These are phyloP conservation scores for Thyatira batis DNA, from an alignment of 2,888 invertebrate genomes.

Conservation along the genomic window DNA sequence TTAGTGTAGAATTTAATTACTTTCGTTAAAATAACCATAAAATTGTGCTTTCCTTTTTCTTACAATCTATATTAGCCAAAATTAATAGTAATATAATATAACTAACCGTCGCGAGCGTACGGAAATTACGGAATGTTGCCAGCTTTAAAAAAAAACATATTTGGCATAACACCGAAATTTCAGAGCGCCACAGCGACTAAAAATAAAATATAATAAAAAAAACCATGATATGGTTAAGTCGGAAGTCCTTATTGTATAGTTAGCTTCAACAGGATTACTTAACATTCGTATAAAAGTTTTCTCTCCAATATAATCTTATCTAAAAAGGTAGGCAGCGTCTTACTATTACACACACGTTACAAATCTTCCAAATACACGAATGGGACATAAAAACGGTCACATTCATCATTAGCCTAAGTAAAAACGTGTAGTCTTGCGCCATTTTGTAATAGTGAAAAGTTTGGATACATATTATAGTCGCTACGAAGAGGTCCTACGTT, in stretches of 20 bases:
- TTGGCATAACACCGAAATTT: constrained; percentile 34
- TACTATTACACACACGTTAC: constrained; percentile 67
- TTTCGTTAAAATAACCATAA: constrained; percentile 65
- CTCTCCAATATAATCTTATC: constrained; percentile 81
- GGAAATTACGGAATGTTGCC: constrained; percentile 55
- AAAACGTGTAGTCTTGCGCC: constrained; percentile 55
- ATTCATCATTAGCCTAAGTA: constrained; percentile 53
- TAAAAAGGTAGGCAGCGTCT: constrained; percentile 77
- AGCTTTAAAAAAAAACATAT: constrained; percentile 39
- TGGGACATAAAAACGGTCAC: constrained; percentile 62
- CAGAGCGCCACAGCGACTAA: constrained; percentile 33
- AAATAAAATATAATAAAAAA: constrained; percentile 39
- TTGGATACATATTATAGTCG: constrained; percentile 63
- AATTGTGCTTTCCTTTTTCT: constrained; percentile 74
- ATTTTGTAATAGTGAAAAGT: constrained; percentile 66
- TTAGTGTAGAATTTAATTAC: constrained; percentile 66
- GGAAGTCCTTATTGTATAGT: constrained; percentile 76
- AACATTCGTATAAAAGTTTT: constrained; percentile 82
- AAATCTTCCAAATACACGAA: constrained; percentile 55
- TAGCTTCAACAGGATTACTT: constrained; percentile 78
- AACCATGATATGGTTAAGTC: constrained; percentile 73
- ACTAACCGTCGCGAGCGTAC: constrained; percentile 40
- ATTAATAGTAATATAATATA: constrained; percentile 47
- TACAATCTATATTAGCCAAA: constrained; percentile 78
- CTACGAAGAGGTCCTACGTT: constrained; percentile 58